These are phyloP conservation scores for Sylvilagus bachmani DNA, from an alignment of 2,113 vertebrate species.

Conservation along the genomic window DNA sequence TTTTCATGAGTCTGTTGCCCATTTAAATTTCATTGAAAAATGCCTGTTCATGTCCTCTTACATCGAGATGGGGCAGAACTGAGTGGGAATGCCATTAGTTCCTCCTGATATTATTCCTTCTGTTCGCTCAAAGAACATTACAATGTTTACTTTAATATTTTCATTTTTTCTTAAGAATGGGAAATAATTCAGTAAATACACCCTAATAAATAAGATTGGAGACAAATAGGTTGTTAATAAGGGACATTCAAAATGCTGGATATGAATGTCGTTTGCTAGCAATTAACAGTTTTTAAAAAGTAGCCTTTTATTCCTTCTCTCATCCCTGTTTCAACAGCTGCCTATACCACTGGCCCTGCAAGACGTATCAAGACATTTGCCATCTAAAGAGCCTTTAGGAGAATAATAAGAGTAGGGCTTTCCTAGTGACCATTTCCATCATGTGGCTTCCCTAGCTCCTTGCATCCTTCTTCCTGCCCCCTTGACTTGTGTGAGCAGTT, in stretches of 20 bases:
- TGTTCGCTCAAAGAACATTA: constrained; percentile 25
- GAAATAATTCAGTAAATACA: constrained; percentile 50
- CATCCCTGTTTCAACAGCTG: neutral
- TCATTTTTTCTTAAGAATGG: neutral
- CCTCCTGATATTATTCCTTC: neutral
- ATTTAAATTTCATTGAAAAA: too few species aligned
- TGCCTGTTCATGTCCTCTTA: neutral
- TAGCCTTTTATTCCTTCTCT: neutral
- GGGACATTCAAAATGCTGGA: neutral
- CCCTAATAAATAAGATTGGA: neutral
- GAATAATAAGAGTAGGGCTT: neutral
- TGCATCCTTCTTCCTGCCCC: constrained; percentile 71
- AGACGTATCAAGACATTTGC: neutral
- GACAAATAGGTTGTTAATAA: rapidly evolving
- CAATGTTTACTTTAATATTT: constrained; percentile 68
- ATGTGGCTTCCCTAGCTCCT: neutral
- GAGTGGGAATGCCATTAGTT: neutral
- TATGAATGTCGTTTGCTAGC: neutral
- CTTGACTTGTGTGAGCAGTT: constrained; percentile 82
- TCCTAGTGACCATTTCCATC: constrained; percentile 67
- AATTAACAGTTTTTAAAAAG: neutral
- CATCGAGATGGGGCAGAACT: neutral
- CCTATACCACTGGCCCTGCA: neutral
- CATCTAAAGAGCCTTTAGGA: neutral
- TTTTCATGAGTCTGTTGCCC: too few species aligned